Evolutionary conservation across 2,113 vertebrate genomes (phyloP).

Genomic region (Todiramphus chloris): DNA sequence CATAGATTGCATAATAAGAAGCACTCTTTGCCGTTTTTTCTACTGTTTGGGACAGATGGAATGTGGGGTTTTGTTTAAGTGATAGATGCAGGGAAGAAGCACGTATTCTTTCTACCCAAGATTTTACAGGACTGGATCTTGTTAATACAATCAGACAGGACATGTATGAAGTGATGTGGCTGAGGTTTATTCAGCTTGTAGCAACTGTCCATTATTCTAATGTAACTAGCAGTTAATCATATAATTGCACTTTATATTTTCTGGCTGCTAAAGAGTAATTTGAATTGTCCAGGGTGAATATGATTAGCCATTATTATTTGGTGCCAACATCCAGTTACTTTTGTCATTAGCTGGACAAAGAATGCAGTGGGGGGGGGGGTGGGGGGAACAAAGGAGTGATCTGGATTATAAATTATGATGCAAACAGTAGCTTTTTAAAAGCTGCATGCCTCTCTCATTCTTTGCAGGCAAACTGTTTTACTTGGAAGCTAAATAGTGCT

Average conservation of each 20-base stretch:
- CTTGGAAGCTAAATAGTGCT: constrained; percentile 39
- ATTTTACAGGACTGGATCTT: constrained; percentile 57
- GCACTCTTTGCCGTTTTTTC: constrained; percentile 8
- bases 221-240: constrained; percentile 73
- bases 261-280: constrained; percentile 62
- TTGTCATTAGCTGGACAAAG: constrained; percentile 70
- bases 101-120: constrained; percentile 50
- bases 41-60: constrained; percentile 46
- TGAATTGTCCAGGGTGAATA: constrained; percentile 61
- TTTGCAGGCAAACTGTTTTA: constrained; percentile 39
- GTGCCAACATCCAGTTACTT: constrained; percentile 68
- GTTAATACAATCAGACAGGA: constrained; percentile 53
- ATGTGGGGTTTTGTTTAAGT: constrained; percentile 66
- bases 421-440: constrained; percentile 70
- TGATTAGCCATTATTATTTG: constrained; percentile 54
- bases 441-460: constrained; percentile 38
- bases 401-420: constrained; percentile 66
- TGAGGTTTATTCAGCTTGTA: constrained; percentile 67
- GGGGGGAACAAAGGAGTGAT: constrained; percentile 47
- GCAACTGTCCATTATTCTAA: constrained; percentile 68
- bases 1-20: constrained; percentile 72
- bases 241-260: constrained; percentile 73
- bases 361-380: constrained; percentile 44
- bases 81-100: constrained; percentile 54
- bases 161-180: constrained; percentile 42